Conservation (phyloP, 2,113 vertebrate species). For the human region GRCh38 chr1:162528501-162529000, state of each 20-base stretch:
- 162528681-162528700: not conserved
- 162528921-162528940: not conserved
- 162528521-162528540: not conserved
- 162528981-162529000: not conserved
- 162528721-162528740: not conserved
- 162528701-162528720: conserved; percentile 1
- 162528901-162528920: not conserved
- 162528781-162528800: conserved; percentile 55
- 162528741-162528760: not conserved
- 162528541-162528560: conserved; percentile 7
- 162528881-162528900: conserved; percentile 21
- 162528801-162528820: not conserved
- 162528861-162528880: conserved; percentile 21
- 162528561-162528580: not conserved
- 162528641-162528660: conserved; percentile 50
- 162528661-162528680: not conserved
- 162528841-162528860: not conserved
- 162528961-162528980: not conserved
- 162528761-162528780: not conserved
- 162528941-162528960: not conserved
- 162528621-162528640: conserved; percentile 21
- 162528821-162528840: not conserved
- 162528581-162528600: not conserved
- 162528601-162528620: not conserved
- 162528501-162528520: not conserved